These are phyloP conservation scores for Aplysia californica DNA, from an alignment of 1,140 invertebrate species.

Conservation along the genomic window DNA sequence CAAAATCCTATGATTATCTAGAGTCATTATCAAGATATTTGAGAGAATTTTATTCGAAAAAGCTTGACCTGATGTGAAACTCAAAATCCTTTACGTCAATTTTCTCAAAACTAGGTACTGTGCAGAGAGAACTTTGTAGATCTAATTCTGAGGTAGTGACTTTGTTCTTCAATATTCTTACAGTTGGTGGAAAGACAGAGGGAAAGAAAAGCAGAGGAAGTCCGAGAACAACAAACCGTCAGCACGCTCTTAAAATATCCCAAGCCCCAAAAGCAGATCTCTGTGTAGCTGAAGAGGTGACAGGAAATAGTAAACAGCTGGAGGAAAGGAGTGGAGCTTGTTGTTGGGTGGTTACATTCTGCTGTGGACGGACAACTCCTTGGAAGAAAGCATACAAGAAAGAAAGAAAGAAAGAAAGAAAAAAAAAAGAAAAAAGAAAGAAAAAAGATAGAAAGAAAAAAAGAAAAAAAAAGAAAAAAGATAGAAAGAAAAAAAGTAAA, in stretches of 20 bases:
- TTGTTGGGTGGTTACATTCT: too few relatives aligned
- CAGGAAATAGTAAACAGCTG: background rate
- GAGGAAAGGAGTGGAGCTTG: too few relatives aligned
- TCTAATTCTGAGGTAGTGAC: background rate
- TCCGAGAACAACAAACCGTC: background rate
- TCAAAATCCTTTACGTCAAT: too few relatives aligned
- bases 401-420: background rate
- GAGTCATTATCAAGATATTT: too few relatives aligned
- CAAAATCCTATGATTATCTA: background rate
- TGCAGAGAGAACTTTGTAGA: too few relatives aligned
- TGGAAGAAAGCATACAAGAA: background rate
- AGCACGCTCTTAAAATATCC: background rate
- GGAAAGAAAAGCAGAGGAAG: background rate
- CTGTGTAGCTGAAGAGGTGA: background rate
- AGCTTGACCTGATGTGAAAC: too few relatives aligned
- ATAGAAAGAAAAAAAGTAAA: conserved; percentile 1
- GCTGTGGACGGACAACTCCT: background rate
- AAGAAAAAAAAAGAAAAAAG: background rate
- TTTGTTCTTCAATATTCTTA: background rate
- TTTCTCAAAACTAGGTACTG: too few relatives aligned
- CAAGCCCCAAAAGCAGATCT: background rate
- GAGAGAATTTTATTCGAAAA: too few relatives aligned
- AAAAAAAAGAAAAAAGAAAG: background rate
- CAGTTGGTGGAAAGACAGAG: background rate
- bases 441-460: background rate